phyloP scores from a whole-genome alignment of 2,113 vertebrate genomes.

The Nesospiza acunhae region DNA sequence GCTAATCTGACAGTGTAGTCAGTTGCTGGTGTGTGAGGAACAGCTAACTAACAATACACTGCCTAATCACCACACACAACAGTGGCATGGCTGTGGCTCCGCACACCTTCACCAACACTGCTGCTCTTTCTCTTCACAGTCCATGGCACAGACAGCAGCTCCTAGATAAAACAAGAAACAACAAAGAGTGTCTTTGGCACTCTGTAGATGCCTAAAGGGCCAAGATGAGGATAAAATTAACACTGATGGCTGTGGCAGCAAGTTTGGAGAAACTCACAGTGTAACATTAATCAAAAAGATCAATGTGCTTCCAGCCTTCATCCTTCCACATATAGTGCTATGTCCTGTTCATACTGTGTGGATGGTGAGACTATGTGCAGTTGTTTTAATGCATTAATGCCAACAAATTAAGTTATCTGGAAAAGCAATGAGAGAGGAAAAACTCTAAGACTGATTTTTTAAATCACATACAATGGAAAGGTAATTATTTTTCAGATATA shows the following conservation, averaged over 20 bases:
- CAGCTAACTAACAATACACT: constrained; percentile 84
- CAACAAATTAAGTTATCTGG: not conserved
- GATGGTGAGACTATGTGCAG: not conserved
- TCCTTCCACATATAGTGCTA: not conserved
- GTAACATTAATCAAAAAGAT: not conserved
- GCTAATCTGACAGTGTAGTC: constrained; percentile 68
- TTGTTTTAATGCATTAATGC: not conserved
- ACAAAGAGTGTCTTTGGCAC: not conserved
- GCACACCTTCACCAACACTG: not conserved
- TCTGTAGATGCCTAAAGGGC: not conserved
- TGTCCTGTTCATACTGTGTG: not conserved
- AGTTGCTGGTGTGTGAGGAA: constrained; percentile 64
- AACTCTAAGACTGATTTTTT: not conserved
- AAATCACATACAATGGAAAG: not conserved
- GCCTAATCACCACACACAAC: constrained; percentile 73
- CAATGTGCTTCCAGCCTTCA: not conserved
- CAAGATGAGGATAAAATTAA: not conserved
- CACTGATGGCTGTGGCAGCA: not conserved
- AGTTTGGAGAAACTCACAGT: not conserved
- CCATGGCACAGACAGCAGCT: not conserved
- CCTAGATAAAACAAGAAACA: not conserved
- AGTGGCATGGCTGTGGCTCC: not conserved
- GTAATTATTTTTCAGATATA: not conserved
- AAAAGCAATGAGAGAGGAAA: not conserved
- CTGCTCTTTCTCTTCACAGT: not conserved